These are phyloP conservation scores for Chelonus insularis DNA, from an alignment of 1,140 invertebrate species.

Conservation along the genomic window DNA sequence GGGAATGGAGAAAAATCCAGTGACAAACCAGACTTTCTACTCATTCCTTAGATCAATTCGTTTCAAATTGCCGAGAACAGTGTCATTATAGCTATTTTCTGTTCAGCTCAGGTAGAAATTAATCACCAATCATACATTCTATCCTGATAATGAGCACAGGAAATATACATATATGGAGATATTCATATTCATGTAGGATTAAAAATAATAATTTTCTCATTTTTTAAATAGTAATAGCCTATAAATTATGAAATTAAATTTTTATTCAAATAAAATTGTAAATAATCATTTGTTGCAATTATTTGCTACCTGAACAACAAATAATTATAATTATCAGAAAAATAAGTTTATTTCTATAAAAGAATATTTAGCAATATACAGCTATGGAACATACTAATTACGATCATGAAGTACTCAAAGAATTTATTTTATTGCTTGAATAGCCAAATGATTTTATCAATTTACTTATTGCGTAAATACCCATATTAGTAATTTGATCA, in stretches of 20 bases:
- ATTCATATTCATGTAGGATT: too few relatives aligned
- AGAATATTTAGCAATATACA: too few relatives aligned
- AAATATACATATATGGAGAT: not conserved
- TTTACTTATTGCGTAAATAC: not conserved
- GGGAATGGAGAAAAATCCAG: conserved; percentile 14
- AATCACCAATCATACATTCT: not conserved
- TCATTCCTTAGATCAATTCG: conserved; percentile 12
- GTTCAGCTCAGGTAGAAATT: not conserved
- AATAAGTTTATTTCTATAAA: too few relatives aligned
- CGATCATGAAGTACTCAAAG: not conserved
- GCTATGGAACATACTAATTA: too few relatives aligned
- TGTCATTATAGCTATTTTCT: not conserved
- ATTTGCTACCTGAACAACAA: too few relatives aligned
- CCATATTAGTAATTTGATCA: not conserved
- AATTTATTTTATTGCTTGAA: not conserved
- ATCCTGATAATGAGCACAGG: too few relatives aligned
- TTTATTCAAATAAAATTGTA: too few relatives aligned
- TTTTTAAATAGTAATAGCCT: too few relatives aligned
- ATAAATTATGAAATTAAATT: too few relatives aligned
- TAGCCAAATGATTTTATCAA: not conserved
- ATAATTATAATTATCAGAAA: too few relatives aligned
- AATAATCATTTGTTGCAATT: too few relatives aligned
- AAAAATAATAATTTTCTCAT: too few relatives aligned
- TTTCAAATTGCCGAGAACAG: conserved; percentile 3
- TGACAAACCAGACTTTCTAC: conserved; percentile 18